phyloP scores from a whole-genome alignment of 2,797 vertebrate genomes.

The Parambassis ranga region DNA sequence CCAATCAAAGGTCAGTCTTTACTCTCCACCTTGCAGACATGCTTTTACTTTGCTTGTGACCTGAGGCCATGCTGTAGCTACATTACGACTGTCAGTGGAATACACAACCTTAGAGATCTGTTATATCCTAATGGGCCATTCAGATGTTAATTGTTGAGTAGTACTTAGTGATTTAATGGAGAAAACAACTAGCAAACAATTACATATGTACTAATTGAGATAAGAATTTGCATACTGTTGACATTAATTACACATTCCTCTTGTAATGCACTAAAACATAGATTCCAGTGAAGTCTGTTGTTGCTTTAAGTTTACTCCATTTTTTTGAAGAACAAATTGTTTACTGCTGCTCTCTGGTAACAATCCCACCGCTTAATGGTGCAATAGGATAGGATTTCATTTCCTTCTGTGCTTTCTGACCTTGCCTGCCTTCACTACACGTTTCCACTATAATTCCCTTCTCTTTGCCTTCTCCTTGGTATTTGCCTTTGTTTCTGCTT shows the following conservation, averaged over 20 bases:
- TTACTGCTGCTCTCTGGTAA: slow-evolving; percentile 1
- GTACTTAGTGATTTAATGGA: slow-evolving; percentile 66
- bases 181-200: slow-evolving; percentile 66
- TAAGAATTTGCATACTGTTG: slow-evolving; percentile 10
- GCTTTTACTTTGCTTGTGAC: slow-evolving; percentile 64
- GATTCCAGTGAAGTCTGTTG: not conserved
- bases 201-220: slow-evolving; percentile 51
- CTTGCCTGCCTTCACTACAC: slow-evolving; percentile 75
- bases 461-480: slow-evolving; percentile 65
- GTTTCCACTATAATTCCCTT: slow-evolving; percentile 64
- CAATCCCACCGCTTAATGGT: slow-evolving; percentile 68
- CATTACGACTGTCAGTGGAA: slow-evolving; percentile 62
- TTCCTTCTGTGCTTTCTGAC: slow-evolving; percentile 81
- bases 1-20: slow-evolving; percentile 49
- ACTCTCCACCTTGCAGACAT: slow-evolving; percentile 49
- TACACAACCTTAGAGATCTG: slow-evolving; percentile 80
- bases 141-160: slow-evolving; percentile 81
- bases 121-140: slow-evolving; percentile 79
- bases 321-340: not conserved
- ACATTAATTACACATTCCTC: not conserved
- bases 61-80: slow-evolving; percentile 46
- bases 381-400: slow-evolving; percentile 77
- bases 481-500: slow-evolving; percentile 88
- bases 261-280: not conserved
- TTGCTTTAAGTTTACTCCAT: not conserved